Base-by-base conservation (phyloP, 2,888 invertebrate genomes). In the Pandemis cinnamomeana region DNA sequence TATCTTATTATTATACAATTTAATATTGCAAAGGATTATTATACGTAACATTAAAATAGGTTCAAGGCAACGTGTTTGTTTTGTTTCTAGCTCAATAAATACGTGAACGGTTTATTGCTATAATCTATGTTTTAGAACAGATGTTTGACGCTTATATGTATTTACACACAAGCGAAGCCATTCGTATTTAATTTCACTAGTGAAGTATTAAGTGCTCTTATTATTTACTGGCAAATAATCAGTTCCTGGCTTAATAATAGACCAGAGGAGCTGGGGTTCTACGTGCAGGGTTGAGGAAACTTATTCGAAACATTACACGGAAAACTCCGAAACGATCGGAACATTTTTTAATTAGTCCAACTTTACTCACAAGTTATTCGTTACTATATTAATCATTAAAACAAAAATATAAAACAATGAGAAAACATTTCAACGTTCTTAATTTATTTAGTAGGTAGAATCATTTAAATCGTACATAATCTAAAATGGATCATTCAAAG, bases 1-100 rank as follows among this genome's bases (percentile, higher is more conserved):
- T 89, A 85, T 80, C 80, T 86, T 85, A 85, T 78, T 80, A 82
- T 82, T 85, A 83, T 82, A 84, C 82, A 82, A 80, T 81, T 83
- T 84, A 82, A 81, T 87, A 86, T 87, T 89, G 88, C 88, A 83
- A 86, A 85, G 81, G 84, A 84, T 84, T 81, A 75, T 83, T 72
- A 82, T 81, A 82, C 83, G 83, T 84, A 88, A 87, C 83, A 83
- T 86, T 89, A 84, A 82, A 84, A 84, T 84, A 86, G 84, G 84
- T 87, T 90, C 89, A 93, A 92, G 91, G 93, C 92, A 93, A 90
- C 91, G 83, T 87, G 90, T 89, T 89, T 87, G 83, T 88, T 87
- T 87, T 86, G 84, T 87, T 81, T 81, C 84, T 87, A 87, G 83
- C 81, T 87, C 85, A 84, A 58, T 58, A 58, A 86, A 75, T 70